These are phyloP conservation scores for Latrodectus elegans DNA, from an alignment of 2,888 invertebrate species.

Conservation along the genomic window DNA sequence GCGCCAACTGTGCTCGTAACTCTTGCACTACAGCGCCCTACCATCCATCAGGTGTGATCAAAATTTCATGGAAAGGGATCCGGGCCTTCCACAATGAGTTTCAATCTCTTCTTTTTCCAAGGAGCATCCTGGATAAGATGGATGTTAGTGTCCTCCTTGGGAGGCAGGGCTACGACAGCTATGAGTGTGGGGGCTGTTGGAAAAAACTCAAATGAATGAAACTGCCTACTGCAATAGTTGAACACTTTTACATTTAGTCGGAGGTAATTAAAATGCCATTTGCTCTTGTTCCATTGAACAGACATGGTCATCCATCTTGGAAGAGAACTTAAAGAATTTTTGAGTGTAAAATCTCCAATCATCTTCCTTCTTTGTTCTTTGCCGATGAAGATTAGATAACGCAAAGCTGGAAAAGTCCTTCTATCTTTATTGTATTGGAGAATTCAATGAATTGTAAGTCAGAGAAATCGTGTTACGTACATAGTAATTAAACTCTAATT, in stretches of 20 bases:
- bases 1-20: neutral
- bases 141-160: conserved; percentile 17
- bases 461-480: no score
- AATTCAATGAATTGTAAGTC: no score
- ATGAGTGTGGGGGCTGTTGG: neutral
- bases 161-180: conserved; percentile 17
- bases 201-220: neutral
- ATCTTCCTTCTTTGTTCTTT: no score
- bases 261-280: conserved; percentile 68
- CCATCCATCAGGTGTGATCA: conserved; percentile 40
- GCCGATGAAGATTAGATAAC: no score
- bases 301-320: conserved; percentile 60
- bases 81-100: neutral
- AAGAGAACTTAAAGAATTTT: neutral
- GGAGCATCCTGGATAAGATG: conserved; percentile 25
- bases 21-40: neutral
- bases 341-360: no score
- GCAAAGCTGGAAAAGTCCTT: no score
- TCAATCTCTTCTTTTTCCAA: conserved; percentile 34
- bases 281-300: conserved; percentile 60
- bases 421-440: no score
- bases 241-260: conserved; percentile 47
- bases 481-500: no score
- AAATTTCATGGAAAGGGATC: neutral
- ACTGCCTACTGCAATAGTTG: conserved; percentile 25